Conservation (phyloP, 1,140 invertebrate species). For the Halesus radiatus region DNA sequence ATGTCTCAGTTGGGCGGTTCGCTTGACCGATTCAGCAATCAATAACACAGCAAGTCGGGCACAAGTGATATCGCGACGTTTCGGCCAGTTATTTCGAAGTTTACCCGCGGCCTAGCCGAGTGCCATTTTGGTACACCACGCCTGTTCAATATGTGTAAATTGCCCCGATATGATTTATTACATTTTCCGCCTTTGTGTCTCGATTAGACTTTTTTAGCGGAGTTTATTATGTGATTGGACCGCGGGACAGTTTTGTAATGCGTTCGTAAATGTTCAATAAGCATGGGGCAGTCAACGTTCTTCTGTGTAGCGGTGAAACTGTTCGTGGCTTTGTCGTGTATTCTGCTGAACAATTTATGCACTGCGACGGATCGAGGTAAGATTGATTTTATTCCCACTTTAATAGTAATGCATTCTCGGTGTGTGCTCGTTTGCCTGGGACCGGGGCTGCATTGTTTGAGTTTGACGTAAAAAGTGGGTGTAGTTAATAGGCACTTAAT, state of each 20-base stretch:
- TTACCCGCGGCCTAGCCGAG: neutral
- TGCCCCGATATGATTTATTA: conserved; percentile 35
- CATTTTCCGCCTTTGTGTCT: conserved; percentile 7
- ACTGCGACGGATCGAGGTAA: conserved; percentile 36
- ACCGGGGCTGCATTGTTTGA: neutral
- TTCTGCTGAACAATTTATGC: conserved; percentile 28
- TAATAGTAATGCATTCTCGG: neutral
- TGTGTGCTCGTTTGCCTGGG: no score
- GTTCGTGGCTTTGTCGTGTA: conserved; percentile 17
- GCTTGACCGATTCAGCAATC: neutral
- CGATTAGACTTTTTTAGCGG: neutral
- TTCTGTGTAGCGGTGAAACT: conserved; percentile 11
- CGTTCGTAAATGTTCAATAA: conserved; percentile 19
- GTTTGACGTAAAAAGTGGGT: conserved; percentile 9
- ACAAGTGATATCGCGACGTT: no score
- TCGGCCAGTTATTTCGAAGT: no score
- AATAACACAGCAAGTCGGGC: neutral
- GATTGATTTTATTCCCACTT: neutral
- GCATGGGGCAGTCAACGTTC: conserved; percentile 1
- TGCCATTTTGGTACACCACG: conserved; percentile 47
- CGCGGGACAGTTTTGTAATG: neutral
- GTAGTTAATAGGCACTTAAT: neutral
- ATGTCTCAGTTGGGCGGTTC: neutral
- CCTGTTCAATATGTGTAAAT: conserved; percentile 46
- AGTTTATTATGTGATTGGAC: conserved; percentile 28